Evolutionary conservation across 2,113 vertebrate genomes (phyloP).

Genomic region (Plecotus auritus): DNA sequence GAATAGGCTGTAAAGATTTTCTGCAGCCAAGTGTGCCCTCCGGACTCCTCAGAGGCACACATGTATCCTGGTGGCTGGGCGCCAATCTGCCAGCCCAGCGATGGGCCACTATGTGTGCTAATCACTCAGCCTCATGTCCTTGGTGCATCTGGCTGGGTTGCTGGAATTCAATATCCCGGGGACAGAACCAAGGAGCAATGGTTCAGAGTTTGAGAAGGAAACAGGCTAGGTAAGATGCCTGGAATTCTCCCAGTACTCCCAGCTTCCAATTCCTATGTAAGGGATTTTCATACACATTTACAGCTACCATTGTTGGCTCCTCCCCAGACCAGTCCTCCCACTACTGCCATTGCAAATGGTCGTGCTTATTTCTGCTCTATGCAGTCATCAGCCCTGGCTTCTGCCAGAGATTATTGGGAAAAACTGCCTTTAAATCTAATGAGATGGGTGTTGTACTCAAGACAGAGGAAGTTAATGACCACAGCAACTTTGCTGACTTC

Average conservation of each 20-base stretch:
- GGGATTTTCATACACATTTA: background rate
- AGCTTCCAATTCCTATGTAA: background rate
- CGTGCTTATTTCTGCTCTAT: background rate
- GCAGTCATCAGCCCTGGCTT: background rate
- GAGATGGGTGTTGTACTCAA: conserved; percentile 47
- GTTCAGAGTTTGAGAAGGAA: background rate
- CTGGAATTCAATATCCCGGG: background rate
- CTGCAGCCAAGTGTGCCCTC: background rate
- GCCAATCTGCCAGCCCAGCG: background rate
- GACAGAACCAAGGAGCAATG: background rate
- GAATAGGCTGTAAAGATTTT: background rate
- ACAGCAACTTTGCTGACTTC: conserved; percentile 43
- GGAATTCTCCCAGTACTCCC: background rate
- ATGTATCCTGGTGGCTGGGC: background rate
- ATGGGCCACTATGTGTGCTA: no score
- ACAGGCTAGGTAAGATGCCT: background rate
- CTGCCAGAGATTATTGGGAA: conserved; percentile 1
- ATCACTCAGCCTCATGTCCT: background rate
- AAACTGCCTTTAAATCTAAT: background rate
- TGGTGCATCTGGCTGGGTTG: background rate
- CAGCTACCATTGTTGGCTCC: background rate
- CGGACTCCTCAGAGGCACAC: background rate
- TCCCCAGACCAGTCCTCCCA: background rate
- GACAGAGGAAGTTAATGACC: conserved; percentile 50
- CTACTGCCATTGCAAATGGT: background rate